Evolutionary conservation across 2,888 invertebrate genomes (phyloP), one percentile per base, ranked within the genome.

Genomic region (Ligdia adustata): DNA sequence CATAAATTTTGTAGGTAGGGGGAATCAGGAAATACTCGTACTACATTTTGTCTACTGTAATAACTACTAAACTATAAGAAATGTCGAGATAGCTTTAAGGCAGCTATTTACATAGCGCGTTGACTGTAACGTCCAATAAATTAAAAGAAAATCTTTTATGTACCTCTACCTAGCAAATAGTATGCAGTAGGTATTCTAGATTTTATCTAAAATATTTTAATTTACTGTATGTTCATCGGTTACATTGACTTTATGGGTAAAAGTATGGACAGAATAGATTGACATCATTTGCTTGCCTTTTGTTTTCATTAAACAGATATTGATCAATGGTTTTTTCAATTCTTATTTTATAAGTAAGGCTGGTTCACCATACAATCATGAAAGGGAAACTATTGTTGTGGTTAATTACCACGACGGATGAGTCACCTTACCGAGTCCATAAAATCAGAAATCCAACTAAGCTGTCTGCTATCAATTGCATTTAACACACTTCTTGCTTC

Each of bases 231-330:
- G 63, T 62, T 40, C 41, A 51, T 34, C 45, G 42, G 50, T 52
- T 37, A 45, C 20, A 16, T 65, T 77, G 78, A 84, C 77, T 75
- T 79, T 72, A 45, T 57, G 22, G 56, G 55, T 62, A 49, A 60
- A 60, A 67, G 54, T 38, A 61, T 64, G 63, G 50, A 54, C 58
- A 53, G 16, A 61, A n/a, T 22, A n/a, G 52, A 27, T n/a, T 75
- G 80, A 82, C 80, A 74, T 70, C 60, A 72, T 74, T 79, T 70
- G 77, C 79, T 80, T 79, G 76, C 72, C 75, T 43, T 37, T 49
- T 79, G 77, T 79, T 77, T 65, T 74, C 62, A 86, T 74, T 84
- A 86, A 77, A 60, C 29, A 43, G 38, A 49, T 38, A 41, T 47
- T 70, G 63, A 69, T 72, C 68, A 70, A 71, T 69, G 56, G 50